Conservation (phyloP, 35 echinoderm and acorn worm species). For the Ophioderma brevispina region DNA sequence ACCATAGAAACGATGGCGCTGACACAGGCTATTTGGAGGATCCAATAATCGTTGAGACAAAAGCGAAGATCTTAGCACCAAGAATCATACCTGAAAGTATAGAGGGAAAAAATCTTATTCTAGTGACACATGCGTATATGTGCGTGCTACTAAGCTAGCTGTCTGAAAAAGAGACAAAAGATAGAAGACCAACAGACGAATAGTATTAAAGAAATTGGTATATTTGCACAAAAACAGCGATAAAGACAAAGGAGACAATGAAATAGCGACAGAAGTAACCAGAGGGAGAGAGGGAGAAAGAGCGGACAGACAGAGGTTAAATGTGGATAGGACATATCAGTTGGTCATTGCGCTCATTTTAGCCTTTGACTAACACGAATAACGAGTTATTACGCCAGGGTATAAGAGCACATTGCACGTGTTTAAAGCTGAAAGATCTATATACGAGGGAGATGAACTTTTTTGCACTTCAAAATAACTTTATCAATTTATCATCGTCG, state of each 20-base stretch:
- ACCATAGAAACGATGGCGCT: background rate
- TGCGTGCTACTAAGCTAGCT: background rate
- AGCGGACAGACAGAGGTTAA: too few species aligned
- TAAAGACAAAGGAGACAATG: background rate
- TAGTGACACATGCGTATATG: background rate
- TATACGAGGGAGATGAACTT: too few species aligned
- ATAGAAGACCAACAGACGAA: background rate
- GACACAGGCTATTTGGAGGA: slow-evolving; percentile 3
- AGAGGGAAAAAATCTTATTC: background rate
- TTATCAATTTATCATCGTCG: too few species aligned
- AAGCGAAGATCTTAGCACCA: slow-evolving; percentile 5
- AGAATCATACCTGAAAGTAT: slow-evolving; percentile 13
- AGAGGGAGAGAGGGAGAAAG: too few species aligned
- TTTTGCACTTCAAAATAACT: too few species aligned
- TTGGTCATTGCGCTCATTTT: too few species aligned
- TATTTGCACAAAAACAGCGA: background rate
- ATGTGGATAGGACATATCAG: too few species aligned
- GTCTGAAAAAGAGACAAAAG: background rate
- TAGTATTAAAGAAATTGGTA: background rate
- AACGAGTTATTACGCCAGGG: too few species aligned
- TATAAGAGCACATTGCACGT: too few species aligned
- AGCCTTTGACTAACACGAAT: too few species aligned
- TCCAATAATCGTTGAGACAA: slow-evolving; percentile 26
- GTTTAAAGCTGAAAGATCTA: too few species aligned
- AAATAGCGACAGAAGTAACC: too few species aligned